A percentile compares a stretch with the other conserved stretches of the same genome.
These are phyloP conservation scores for Therioaphis trifolii DNA, from an alignment of 2,888 invertebrate species.

Conservation along the genomic window DNA sequence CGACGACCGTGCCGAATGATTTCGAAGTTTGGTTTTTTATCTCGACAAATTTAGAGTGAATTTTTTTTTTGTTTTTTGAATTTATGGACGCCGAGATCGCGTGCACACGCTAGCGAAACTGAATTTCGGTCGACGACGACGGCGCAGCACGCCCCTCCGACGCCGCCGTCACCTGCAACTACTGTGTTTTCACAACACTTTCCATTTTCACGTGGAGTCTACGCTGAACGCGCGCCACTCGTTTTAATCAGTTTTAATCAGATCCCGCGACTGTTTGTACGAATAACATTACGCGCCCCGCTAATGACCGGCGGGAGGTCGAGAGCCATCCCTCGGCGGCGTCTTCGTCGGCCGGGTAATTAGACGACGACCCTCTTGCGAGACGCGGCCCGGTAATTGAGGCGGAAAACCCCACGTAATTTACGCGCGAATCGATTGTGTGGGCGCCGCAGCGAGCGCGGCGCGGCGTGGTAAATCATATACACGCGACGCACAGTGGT, in stretches of 20 bases:
- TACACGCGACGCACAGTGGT: neutral
- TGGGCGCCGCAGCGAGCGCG: neutral
- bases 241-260: slow-evolving; percentile 45
- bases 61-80: no score
- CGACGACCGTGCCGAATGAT: no score
- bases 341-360: neutral
- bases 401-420: neutral
- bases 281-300: slow-evolving; percentile 15
- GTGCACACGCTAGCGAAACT: no score
- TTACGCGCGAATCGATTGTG: slow-evolving; percentile 14
- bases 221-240: neutral
- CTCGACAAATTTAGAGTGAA: no score
- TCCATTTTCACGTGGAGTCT: neutral
- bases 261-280: slow-evolving; percentile 6
- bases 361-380: slow-evolving; percentile 20
- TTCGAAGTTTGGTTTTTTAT: no score
- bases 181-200: neutral
- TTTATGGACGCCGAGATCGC: no score
- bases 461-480: neutral
- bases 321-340: neutral
- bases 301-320: slow-evolving; percentile 46
- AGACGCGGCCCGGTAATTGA: slow-evolving; percentile 6
- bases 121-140: no score
- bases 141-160: no score
- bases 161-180: no score